A percentile compares a stretch with the other conserved stretches of the same genome.
These are phyloP conservation scores for Lepidurus arcticus DNA, from an alignment of 1,140 invertebrate species.

Conservation along the genomic window DNA sequence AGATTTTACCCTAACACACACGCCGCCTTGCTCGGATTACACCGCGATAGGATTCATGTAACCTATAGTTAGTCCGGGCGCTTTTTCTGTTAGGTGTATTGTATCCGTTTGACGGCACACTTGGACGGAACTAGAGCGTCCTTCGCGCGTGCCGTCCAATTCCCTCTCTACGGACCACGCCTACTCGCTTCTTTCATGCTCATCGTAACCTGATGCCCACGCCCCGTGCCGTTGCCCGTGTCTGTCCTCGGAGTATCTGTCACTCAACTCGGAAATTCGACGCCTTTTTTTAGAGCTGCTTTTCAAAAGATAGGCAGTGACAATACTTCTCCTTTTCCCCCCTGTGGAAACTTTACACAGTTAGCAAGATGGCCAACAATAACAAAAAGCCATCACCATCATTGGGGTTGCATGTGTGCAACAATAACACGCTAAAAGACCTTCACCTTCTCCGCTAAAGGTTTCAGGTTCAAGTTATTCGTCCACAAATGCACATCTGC, in stretches of 20 bases:
- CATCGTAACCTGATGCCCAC: slow-evolving; percentile 10
- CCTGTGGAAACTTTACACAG: slow-evolving; percentile 4
- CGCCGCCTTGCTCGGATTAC: not conserved
- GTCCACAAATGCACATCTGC: slow-evolving; percentile 2
- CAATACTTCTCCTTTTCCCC: not conserved
- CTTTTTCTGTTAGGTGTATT: slow-evolving; percentile 1
- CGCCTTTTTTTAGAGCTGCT: not conserved
- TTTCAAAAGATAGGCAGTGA: not conserved
- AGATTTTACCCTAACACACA: not conserved
- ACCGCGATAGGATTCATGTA: slow-evolving; percentile 21
- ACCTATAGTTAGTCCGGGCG: slow-evolving; percentile 2
- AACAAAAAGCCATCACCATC: slow-evolving; percentile 3
- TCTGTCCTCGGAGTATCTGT: not conserved
- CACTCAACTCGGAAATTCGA: slow-evolving; percentile 8
- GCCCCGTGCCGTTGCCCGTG: slow-evolving; percentile 4
- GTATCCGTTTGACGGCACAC: not conserved
- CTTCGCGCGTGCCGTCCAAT: not conserved
- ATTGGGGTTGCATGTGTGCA: slow-evolving; percentile 18
- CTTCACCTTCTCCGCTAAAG: not conserved
- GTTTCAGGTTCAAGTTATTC: slow-evolving; percentile 7
- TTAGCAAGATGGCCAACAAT: slow-evolving; percentile 21
- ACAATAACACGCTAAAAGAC: slow-evolving; percentile 19
- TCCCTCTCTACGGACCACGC: not conserved
- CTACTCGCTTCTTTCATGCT: not conserved
- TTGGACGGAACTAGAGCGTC: not conserved